Evolutionary conservation across 30 jellyfish, hydroid and myxozoan genomes (phyloP), one percentile per base, ranked within the genome.

Genomic region (Rhopilema esculentum): DNA sequence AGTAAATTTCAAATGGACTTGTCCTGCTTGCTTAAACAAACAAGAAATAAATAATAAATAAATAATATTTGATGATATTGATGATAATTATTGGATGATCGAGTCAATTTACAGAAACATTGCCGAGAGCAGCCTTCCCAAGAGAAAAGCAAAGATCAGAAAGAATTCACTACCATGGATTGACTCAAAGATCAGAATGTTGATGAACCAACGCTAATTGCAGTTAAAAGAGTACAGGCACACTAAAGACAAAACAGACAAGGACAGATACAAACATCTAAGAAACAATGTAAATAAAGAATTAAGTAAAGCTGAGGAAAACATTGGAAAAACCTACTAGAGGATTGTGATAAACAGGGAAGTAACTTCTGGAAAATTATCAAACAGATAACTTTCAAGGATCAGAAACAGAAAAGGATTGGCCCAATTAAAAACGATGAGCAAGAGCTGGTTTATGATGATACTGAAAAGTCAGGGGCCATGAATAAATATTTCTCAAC

Each of bases 281-380:
- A 80, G 72, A 67, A 80, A 80, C 66, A 63, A 66, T 40, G 90
- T 80, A 69, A 80, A 31, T 33, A 80, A 67, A 53, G 90, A 80
- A 80, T 68, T 80, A 80, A 40, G 90, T 66, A 80, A 27, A 63
- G 90, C 90, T 80, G 90, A 80, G 66, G 51, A 75, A 72, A 71
- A 49, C 85, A 75, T 72, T 75, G 85, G 85, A 75, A 75, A 72
- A 72, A 75, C 49, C 51, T 49, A 26, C 72, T 40, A 18, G 85
- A 49, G 22, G 25, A 51, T 31, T 75, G 86, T 75, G 86, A 75
- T 61, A 49, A 74, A 28, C 86, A 21, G 50, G 86, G 86, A 20
- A 74, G 86, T 48, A 74, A 49, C 50, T 75, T 75, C 86, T 75
- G 53, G 86, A 75, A 75, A 75, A 75, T 75, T n/a, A n/a, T 49